Evolutionary conservation across 2,888 invertebrate genomes (phyloP).

Genomic region (Entomobrya multifasciata): DNA sequence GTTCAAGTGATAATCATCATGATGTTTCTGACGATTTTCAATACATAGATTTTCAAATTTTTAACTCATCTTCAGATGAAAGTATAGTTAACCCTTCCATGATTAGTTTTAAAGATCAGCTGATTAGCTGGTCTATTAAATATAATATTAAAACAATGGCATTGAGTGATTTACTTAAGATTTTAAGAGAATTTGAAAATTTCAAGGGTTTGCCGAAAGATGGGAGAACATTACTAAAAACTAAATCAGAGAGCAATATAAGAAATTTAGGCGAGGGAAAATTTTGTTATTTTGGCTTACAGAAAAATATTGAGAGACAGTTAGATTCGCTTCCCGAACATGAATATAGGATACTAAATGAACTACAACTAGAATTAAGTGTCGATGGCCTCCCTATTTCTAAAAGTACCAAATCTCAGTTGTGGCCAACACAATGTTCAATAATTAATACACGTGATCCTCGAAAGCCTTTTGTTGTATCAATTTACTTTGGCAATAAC

Average conservation of each 20-base stretch:
- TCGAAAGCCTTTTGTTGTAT: conserved; percentile 25
- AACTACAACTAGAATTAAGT: conserved; percentile 20
- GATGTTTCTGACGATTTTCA: no score
- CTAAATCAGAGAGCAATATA: background rate
- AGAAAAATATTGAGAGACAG: background rate
- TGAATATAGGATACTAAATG: background rate
- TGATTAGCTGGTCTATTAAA: conserved; percentile 12
- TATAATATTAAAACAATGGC: conserved; percentile 48
- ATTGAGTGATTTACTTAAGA: conserved; percentile 10
- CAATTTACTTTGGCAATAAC: conserved; percentile 23
- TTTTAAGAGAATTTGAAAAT: conserved; percentile 1
- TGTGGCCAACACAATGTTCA: conserved; percentile 51
- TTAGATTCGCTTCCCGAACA: background rate
- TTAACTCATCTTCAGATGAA: conserved; percentile 12
- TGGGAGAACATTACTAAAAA: conserved; percentile 36
- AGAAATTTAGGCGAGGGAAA: background rate
- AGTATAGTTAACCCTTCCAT: background rate
- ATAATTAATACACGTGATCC: background rate
- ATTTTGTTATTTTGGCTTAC: conserved; percentile 14
- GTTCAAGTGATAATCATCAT: no score
- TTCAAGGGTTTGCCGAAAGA: conserved; percentile 28
- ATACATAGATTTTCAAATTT: no score
- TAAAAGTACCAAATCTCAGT: conserved; percentile 22
- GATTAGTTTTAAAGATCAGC: background rate
- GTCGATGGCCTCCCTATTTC: conserved; percentile 44